Evolutionary conservation across 2,797 vertebrate species (phyloP).

Genomic region (Lithobates sylvaticus): DNA sequence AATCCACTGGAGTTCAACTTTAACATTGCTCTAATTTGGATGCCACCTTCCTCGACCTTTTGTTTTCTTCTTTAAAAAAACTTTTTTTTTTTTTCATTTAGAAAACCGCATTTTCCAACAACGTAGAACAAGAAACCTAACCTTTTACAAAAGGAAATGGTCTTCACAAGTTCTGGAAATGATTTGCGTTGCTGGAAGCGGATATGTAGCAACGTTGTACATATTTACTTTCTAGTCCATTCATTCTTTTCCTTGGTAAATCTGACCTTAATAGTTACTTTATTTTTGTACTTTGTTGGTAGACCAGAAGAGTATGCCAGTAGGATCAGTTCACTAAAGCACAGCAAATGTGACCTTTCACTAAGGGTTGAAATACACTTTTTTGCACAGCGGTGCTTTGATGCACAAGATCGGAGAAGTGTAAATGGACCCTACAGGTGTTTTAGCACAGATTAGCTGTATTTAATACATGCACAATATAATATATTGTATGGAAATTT

Average conservation of each 20-base stretch:
- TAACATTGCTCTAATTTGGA: not conserved
- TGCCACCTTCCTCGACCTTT: not conserved
- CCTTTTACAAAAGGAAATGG: too few species aligned
- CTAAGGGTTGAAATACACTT: not conserved
- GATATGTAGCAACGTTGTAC: not conserved
- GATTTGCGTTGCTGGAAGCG: too few species aligned
- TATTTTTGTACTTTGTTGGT: not conserved
- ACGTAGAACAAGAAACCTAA: too few species aligned
- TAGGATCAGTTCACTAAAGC: not conserved
- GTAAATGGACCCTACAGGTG: not conserved
- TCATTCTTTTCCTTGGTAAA: not conserved
- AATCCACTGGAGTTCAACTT: too few species aligned
- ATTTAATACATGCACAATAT: too few species aligned
- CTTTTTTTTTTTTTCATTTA: too few species aligned
- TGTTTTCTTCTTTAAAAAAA: not conserved
- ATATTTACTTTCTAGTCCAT: too few species aligned
- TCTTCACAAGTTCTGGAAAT: too few species aligned
- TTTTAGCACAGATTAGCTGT: too few species aligned
- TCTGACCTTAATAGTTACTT: too few species aligned
- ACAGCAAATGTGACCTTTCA: not conserved
- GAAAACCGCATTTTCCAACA: too few species aligned
- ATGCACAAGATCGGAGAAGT: not conserved
- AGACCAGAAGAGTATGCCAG: not conserved
- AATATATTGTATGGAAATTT: too few species aligned
- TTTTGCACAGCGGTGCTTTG: not conserved